A percentile compares a stretch with the other conserved stretches of the same genome.
Evolutionary conservation across 2,888 invertebrate genomes (phyloP).

Genomic region (Julus scanicus): DNA sequence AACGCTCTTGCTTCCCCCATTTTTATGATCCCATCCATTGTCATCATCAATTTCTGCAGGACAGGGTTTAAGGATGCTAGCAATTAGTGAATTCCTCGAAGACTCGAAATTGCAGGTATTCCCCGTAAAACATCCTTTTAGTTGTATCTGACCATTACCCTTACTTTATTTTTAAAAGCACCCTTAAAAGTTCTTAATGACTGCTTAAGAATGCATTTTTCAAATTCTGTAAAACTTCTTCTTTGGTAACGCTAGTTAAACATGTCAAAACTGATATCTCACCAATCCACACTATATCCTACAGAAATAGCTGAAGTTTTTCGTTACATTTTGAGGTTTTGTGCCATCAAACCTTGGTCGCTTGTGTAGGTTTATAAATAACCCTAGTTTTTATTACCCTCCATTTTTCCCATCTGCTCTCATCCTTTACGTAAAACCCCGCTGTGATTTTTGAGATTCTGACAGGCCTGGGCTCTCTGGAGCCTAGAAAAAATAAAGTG

Average conservation of each 20-base stretch:
- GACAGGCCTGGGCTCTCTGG: conserved; percentile 40
- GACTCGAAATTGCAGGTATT: not conserved
- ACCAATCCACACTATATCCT: not conserved
- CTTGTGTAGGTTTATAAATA: not conserved
- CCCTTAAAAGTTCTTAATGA: not conserved
- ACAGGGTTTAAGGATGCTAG: not conserved
- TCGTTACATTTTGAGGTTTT: not conserved
- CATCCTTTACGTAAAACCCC: not conserved
- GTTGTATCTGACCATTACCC: not conserved
- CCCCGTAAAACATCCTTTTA: not conserved
- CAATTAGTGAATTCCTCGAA: conserved; percentile 22
- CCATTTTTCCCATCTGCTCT: conserved; percentile 28
- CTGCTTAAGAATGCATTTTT: conserved; percentile 4
- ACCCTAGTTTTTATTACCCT: not conserved
- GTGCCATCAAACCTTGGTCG: not conserved
- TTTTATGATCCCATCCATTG: conserved; percentile 17
- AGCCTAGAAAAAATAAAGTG: not conserved
- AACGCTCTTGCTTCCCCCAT: not conserved
- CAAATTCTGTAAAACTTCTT: not conserved
- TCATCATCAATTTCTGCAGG: conserved; percentile 21
- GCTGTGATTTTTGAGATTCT: conserved; percentile 25
- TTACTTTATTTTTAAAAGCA: not conserved
- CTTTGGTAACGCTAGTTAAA: not conserved
- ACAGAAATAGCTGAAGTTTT: not conserved
- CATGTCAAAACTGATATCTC: not conserved